Evolutionary conservation across 2,888 invertebrate genomes (phyloP).

Genomic region (Caenorhabditis sulstoni): DNA sequence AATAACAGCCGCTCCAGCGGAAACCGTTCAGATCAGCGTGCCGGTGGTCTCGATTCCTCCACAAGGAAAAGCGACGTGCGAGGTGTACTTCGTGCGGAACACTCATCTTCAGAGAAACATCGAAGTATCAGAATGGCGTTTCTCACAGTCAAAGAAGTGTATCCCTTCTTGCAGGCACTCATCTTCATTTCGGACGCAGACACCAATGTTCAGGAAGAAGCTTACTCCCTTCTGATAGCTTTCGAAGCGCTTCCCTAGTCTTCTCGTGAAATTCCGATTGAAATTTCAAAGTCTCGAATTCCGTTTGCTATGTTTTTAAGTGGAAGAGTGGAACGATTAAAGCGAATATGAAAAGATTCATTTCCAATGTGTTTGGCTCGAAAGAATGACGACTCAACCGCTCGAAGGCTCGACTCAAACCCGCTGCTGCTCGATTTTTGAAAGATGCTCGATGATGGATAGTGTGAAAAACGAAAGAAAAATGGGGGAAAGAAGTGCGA

Average conservation of each 20-base stretch:
- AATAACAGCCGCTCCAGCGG: slow-evolving; percentile 54
- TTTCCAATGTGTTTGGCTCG: slow-evolving; percentile 42
- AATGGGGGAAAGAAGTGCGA: slow-evolving; percentile 27
- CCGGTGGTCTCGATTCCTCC: slow-evolving; percentile 43
- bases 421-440: slow-evolving; percentile 57
- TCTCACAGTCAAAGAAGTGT: too few species aligned
- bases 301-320: too few species aligned
- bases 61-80: slow-evolving; percentile 29
- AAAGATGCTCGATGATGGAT: slow-evolving; percentile 32
- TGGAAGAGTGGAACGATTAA: too few species aligned
- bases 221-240: slow-evolving; percentile 46
- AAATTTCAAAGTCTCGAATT: neutral
- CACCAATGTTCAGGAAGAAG: slow-evolving; percentile 62
- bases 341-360: slow-evolving; percentile 34
- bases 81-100: slow-evolving; percentile 55
- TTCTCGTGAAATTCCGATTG: slow-evolving; percentile 4
- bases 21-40: slow-evolving; percentile 45
- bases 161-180: slow-evolving; percentile 43
- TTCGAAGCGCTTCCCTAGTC: slow-evolving; percentile 37
- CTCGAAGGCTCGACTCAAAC: slow-evolving; percentile 60
- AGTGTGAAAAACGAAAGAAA: slow-evolving; percentile 17
- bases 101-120: slow-evolving; percentile 55
- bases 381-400: slow-evolving; percentile 60
- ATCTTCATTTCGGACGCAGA: slow-evolving; percentile 60
- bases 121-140: slow-evolving; percentile 38